Base-by-base conservation (phyloP, 1,140 invertebrate species). In the Neodiprion lecontei region DNA sequence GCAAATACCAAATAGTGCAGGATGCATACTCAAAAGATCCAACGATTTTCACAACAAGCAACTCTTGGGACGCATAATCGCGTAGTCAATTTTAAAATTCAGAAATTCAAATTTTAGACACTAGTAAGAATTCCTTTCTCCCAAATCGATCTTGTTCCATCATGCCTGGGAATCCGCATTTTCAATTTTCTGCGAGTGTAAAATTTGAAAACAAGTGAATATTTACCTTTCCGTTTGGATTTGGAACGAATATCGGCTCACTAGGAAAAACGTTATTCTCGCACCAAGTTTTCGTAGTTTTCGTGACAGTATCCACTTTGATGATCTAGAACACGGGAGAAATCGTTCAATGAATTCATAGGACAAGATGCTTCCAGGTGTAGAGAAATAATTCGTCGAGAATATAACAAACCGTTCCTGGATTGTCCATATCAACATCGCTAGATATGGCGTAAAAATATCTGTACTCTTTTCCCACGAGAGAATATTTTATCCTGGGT, bases 371-470 rank as follows among this genome's bases (percentile, higher is more conserved):
- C 23, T 28, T 67, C 4, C 11, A 61, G 53, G n/a, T 61, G 7
- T 61, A 61, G 53, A 61, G 11, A 14, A 61, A 61, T 7, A 12
- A 17, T 14, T 61, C 21, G 61, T 67, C 17, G 72, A 74, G 72
- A 69, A 49, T 65, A 77, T 75, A 50, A 82, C 88, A 90, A 88
- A 96, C 94, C 67, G 92, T 92, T 81, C 95, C 95, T 7, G 95
- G 95, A 88, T 95, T 94, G 3, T 93, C 90, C 4, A 91, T 87
- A 84, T 96, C 95, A 2, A 96, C 94, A 86, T 97, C 95, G 12
- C 94, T 94, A 76, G 95, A 95, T 67, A 97, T 96, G 0, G 95
- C 96, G 82, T 97, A 98, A 83, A 97, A 97, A 85, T 95, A 97
- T 73, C 92, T 89, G 84, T 98, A 97, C 9, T 90, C 88, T 76